Base-by-base conservation (phyloP, 1,140 invertebrate genomes). In the Paracyclopina nana region DNA sequence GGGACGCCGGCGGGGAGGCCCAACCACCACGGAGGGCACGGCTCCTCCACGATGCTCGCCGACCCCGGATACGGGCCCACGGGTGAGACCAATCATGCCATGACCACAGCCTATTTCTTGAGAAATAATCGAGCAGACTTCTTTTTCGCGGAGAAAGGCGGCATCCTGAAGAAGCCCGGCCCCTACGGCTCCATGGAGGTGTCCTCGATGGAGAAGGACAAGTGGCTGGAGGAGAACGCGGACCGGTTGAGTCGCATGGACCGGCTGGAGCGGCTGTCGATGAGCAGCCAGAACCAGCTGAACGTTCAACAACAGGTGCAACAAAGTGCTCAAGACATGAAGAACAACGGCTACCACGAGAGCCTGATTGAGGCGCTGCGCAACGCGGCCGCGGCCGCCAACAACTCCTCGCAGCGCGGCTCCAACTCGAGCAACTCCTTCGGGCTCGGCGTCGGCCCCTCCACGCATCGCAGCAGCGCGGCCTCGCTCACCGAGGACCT, bases 301-400 rank as follows among this genome's bases (percentile, higher is more conserved):
- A 28, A 22, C 12, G 27, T 16, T n/a, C 46, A 29, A 12, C 24
- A 27, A 52, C 28, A 54, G 57, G 28, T 43, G 52, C n/a, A 56
- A 57, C 30, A 55, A 54, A n/a, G n/a, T n/a, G 46, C 31, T 25
- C 52, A 31, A 16, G 34, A 38, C 20, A 20, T 20, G 8, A 9
- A 55, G 56, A 53, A 59, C 68, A 87, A 88, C 66, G 85, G 84
- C 2, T 92, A 91, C 62, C 85, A 88, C 59, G 85, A 88, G 57
- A 82, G 87, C 57, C 82, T 92, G 56, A 69, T 92, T 41, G 82
- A 86, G 60, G 83, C 82, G 8, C 61, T 92, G 55, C 74, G 82
- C 40, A 80, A 12, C 16, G 42, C 42, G n/a, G 80, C 80, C 12
- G 34, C 42, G 12, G 16, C 42, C 16, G n/a, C n/a, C n/a, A n/a